Evolutionary conservation across 1,140 invertebrate species (phyloP).

Genomic region (Diachasmimorpha longicaudata): DNA sequence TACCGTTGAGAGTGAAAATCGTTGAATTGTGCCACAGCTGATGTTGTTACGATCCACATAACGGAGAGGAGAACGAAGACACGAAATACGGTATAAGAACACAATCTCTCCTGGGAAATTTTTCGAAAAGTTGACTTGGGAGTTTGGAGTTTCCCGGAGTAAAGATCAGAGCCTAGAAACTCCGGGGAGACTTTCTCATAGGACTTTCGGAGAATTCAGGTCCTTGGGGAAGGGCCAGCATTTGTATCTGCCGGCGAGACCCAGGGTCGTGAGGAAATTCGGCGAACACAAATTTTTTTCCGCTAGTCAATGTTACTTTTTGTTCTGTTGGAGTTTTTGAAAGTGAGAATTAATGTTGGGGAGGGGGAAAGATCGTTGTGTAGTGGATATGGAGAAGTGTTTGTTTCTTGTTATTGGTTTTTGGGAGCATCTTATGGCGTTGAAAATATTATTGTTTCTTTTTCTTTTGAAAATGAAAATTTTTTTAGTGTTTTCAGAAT

Average conservation of each 20-base stretch:
- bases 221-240: neutral
- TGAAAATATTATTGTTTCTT: too few species aligned
- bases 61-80: neutral
- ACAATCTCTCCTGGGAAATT: slow-evolving; percentile 16
- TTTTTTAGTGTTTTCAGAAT: too few species aligned
- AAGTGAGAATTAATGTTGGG: neutral
- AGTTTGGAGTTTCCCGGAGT: slow-evolving; percentile 6
- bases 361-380: too few species aligned
- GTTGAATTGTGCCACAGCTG: too few species aligned
- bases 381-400: too few species aligned
- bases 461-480: too few species aligned
- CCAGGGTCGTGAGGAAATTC: neutral
- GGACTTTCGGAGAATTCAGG: slow-evolving; percentile 4
- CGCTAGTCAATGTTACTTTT: neutral
- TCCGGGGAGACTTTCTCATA: slow-evolving; percentile 13
- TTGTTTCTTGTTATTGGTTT: too few species aligned
- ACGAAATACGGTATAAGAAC: neutral
- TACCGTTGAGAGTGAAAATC: too few species aligned
- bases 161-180: slow-evolving; percentile 1
- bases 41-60: neutral
- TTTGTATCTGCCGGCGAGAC: neutral
- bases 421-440: too few species aligned
- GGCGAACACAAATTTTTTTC: neutral
- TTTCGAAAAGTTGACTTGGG: slow-evolving; percentile 14
- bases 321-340: neutral